A percentile compares a stretch with the other conserved stretches of the same genome.
Evolutionary conservation across 53 echinoderm and acorn worm species (phyloP).

Genomic region (Apostichopus leukothele): DNA sequence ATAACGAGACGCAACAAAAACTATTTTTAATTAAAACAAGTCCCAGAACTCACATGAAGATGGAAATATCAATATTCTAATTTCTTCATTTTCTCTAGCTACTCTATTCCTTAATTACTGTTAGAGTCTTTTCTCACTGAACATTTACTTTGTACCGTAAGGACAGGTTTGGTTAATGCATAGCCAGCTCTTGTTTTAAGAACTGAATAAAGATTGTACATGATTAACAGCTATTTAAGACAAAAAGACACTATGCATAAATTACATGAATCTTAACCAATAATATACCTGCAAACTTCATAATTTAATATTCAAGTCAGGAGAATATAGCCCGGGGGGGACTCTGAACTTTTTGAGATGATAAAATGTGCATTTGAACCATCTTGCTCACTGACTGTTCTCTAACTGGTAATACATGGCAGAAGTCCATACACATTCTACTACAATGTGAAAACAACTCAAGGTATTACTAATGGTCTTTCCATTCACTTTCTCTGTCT

Average conservation of each 20-base stretch:
- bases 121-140: neutral
- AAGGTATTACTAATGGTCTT: too few species aligned
- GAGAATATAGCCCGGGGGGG: neutral
- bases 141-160: neutral
- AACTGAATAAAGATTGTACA: too few species aligned
- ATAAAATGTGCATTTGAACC: too few species aligned
- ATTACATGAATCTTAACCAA: neutral
- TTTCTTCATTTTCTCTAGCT: neutral
- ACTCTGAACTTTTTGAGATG: neutral
- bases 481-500: neutral
- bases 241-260: neutral
- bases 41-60: neutral
- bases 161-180: neutral
- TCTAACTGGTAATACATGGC: too few species aligned
- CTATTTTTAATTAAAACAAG: neutral
- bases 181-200: too few species aligned
- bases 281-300: neutral
- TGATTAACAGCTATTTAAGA: neutral
- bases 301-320: neutral
- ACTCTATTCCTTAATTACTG: neutral
- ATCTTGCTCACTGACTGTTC: too few species aligned
- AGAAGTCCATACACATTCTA: too few species aligned
- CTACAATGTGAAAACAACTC: too few species aligned
- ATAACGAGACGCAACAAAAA: constrained; percentile 1
- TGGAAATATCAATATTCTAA: neutral